These are phyloP conservation scores for Apotomis turbidana DNA, from an alignment of 2,888 invertebrate genomes.

Conservation along the genomic window DNA sequence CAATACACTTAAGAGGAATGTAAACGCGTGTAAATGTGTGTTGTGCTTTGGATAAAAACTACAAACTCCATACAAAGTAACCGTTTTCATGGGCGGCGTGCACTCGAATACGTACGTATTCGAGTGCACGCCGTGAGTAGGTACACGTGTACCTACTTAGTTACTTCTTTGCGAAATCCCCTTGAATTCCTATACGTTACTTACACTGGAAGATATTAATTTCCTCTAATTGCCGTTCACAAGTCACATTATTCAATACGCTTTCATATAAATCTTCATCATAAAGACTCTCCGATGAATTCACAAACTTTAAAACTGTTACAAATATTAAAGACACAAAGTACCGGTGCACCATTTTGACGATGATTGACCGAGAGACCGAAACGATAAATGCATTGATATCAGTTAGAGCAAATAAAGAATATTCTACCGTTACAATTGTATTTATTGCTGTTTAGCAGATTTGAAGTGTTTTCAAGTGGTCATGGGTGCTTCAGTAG, in stretches of 20 bases:
- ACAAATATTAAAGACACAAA: conserved; percentile 10
- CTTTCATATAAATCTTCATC: conserved; percentile 36
- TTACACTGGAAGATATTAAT: conserved; percentile 39
- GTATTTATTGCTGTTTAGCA: not conserved
- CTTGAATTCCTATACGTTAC: conserved; percentile 1
- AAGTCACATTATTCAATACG: conserved; percentile 38
- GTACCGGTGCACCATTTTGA: conserved; percentile 29
- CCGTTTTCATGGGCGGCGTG: too few species aligned
- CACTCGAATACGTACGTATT: too few species aligned
- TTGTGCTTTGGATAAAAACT: too few species aligned
- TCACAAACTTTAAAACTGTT: conserved; percentile 10
- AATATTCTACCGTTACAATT: conserved; percentile 5
- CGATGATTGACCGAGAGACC: conserved; percentile 1
- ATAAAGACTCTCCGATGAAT: conserved; percentile 23
- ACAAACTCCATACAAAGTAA: too few species aligned
- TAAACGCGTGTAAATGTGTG: too few species aligned
- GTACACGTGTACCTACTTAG: too few species aligned
- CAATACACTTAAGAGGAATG: too few species aligned
- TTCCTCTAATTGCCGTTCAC: conserved; percentile 29
- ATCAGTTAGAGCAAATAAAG: conserved; percentile 16
- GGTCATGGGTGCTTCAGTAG: conserved; percentile 2
- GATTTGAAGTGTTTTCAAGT: conserved; percentile 15
- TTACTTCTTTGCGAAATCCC: too few species aligned
- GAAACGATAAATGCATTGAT: conserved; percentile 6
- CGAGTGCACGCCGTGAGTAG: too few species aligned